Evolutionary conservation across 1,140 invertebrate genomes (phyloP).

Genomic region (Ips nitidus): DNA sequence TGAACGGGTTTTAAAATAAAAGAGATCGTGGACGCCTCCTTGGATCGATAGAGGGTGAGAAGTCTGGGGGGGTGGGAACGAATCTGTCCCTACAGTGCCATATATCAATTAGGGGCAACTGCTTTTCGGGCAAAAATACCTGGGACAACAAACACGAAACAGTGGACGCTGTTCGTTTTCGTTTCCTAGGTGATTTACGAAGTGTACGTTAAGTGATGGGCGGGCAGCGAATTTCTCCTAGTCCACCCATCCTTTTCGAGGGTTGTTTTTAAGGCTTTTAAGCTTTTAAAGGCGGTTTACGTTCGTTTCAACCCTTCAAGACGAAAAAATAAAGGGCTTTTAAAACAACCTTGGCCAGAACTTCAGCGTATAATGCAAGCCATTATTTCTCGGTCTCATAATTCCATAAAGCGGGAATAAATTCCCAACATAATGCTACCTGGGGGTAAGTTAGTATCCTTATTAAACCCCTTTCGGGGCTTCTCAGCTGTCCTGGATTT

Average conservation of each 20-base stretch:
- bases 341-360: no score
- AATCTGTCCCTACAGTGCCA: constrained; percentile 40
- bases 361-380: no score
- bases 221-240: neutral
- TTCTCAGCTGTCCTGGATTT: neutral
- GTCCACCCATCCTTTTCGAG: no score
- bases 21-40: no score
- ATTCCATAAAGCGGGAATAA: neutral
- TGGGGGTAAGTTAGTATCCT: neutral
- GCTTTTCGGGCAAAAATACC: neutral
- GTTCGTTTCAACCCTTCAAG: no score
- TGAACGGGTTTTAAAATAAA: no score
- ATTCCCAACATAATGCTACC: neutral
- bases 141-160: constrained; percentile 27
- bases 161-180: constrained; percentile 34
- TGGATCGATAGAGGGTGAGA: constrained; percentile 39
- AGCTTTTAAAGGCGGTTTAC: no score
- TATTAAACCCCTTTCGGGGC: neutral
- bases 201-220: constrained; percentile 18
- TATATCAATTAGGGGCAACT: constrained; percentile 42
- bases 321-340: no score
- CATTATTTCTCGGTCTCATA: no score
- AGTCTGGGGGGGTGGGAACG: constrained; percentile 21
- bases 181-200: constrained; percentile 35
- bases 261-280: no score